Evolutionary conservation across 2,113 vertebrate species (phyloP).

Genomic region (Rhagologus leucostigma): DNA sequence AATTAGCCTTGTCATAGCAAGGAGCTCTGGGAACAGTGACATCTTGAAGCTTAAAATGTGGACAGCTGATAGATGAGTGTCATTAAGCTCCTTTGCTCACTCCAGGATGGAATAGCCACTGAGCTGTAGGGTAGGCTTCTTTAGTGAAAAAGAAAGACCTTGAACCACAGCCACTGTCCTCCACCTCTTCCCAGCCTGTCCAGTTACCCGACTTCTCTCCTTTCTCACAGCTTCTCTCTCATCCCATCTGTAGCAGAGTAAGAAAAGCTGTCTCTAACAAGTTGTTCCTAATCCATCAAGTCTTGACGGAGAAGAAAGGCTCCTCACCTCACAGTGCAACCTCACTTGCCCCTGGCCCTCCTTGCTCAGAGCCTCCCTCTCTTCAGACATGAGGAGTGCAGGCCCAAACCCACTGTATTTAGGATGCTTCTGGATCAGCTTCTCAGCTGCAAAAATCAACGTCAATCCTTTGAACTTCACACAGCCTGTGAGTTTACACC

Average conservation of each 20-base stretch:
- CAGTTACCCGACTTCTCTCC: neutral
- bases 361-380: neutral
- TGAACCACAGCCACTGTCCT: constrained; percentile 45
- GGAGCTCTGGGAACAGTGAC: constrained; percentile 57
- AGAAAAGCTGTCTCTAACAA: constrained; percentile 1
- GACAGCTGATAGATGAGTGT: constrained; percentile 71
- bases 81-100: constrained; percentile 69
- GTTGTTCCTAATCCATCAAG: constrained; percentile 19
- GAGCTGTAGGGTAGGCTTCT: constrained; percentile 1
- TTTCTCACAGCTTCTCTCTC: neutral
- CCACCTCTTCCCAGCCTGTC: constrained; percentile 2
- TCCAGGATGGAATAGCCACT: neutral
- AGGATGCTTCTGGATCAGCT: neutral
- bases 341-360: neutral
- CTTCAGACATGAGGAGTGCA: neutral
- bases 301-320: neutral
- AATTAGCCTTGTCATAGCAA: constrained; percentile 71
- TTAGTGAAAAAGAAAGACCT: constrained; percentile 51
- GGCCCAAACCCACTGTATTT: neutral
- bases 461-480: neutral
- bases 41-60: constrained; percentile 45
- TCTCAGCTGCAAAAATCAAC: neutral
- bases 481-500: neutral
- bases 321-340: neutral
- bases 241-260: constrained; percentile 11